Conservation (phyloP, 2,797 vertebrate genomes). For the Siniperca scherzeri region DNA sequence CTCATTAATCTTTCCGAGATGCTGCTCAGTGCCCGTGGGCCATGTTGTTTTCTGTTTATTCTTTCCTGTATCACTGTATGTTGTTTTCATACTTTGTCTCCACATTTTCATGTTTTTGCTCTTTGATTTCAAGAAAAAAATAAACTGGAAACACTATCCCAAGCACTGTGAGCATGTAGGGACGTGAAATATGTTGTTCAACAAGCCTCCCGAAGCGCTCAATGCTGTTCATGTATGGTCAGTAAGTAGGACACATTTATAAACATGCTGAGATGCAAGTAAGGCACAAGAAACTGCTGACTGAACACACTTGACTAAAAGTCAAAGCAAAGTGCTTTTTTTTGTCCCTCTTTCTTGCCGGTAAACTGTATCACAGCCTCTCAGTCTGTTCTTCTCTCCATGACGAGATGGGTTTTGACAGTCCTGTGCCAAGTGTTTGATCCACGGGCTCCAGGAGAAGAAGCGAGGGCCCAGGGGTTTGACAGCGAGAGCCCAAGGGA, state of each 20-base stretch:
- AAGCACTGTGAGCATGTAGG: background rate
- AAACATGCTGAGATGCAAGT: constrained; percentile 54
- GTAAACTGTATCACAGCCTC: constrained; percentile 46
- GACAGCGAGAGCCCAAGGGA: constrained; percentile 60
- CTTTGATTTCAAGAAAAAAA: constrained; percentile 38
- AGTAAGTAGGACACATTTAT: constrained; percentile 66
- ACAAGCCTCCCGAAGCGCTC: constrained; percentile 19
- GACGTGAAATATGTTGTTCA: constrained; percentile 29
- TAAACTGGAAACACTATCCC: constrained; percentile 18
- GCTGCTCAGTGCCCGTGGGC: constrained; percentile 42
- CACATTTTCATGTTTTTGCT: constrained; percentile 24
- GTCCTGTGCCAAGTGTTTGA: constrained; percentile 60
- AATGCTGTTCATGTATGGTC: constrained; percentile 24
- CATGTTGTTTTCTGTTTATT: constrained; percentile 52
- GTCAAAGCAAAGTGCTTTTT: constrained; percentile 37
- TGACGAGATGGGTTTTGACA: constrained; percentile 69
- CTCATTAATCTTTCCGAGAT: constrained; percentile 78
- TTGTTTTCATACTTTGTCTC: constrained; percentile 38
- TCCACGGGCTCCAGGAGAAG: constrained; percentile 45
- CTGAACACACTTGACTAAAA: constrained; percentile 38
- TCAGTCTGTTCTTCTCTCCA: constrained; percentile 23
- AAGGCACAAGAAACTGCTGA: constrained; percentile 56
- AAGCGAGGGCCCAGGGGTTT: constrained; percentile 49
- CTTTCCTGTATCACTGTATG: constrained; percentile 3
- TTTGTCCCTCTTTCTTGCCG: constrained; percentile 31